Evolutionary conservation across 1,140 invertebrate genomes (phyloP), one percentile per base, ranked within the genome.

Genomic region (Agrypnia vestita): DNA sequence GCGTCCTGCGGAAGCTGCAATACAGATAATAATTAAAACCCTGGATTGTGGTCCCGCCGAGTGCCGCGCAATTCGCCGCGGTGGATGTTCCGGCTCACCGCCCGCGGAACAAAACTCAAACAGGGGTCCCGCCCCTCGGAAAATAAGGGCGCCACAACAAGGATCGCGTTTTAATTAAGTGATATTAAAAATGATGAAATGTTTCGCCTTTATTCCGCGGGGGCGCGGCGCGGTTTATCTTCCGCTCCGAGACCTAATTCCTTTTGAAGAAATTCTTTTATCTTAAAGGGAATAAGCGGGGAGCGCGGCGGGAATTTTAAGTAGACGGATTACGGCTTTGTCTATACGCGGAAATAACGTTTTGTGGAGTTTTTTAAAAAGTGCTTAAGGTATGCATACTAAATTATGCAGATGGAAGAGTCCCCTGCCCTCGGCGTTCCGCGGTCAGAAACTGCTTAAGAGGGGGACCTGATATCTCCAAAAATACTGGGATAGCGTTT

Each of bases 151-250:
- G 15, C 11, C 17, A 59, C 55, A 59, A 51, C 11, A 51, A 59
- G 55, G 55, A 59, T 59, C 55, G 55, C 55, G 55, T 59, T 59
- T 59, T 59, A 59, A 59, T 59, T 59, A 59, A 59, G 55, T 19
- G 55, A 59, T 59, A 59, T 59, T 59, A 59, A 59, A 59, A 59
- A 59, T 59, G 55, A 59, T 59, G 55, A 59, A 59, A 59, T 59
- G 55, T 59, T 59, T 59, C 21, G 55, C 55, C 15, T 59, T 59
- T 11, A 59, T 59, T 59, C 55, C 6, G 25, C 25, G 25, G 25
- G 6, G 25, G 1, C 25, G 25, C 25, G 25, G 1, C 25, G 25
- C n/a, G n/a, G n/a, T 13, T 56, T 19, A 21, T 11, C 55, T 59
- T 59, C 55, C 55, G 55, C 17, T 9, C 0, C 9, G 25, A 35